Evolutionary conservation across 2,113 vertebrate genomes (phyloP).

Genomic region (Gobius niger): DNA sequence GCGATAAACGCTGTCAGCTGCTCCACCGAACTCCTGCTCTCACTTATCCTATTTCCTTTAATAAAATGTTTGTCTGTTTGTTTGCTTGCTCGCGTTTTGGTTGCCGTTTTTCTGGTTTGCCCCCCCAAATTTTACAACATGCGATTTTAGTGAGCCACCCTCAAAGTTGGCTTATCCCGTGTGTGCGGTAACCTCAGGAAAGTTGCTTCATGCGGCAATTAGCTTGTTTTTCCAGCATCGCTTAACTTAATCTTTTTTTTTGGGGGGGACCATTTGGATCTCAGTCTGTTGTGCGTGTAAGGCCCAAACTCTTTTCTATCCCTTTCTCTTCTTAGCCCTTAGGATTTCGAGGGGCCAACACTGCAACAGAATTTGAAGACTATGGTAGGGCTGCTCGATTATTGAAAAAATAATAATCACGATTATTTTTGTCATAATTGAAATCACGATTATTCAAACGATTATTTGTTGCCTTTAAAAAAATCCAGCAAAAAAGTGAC

Average conservation of each 20-base stretch:
- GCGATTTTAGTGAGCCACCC: conserved; percentile 39
- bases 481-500: too few species aligned
- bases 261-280: too few species aligned
- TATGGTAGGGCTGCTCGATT: too few species aligned
- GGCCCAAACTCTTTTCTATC: too few species aligned
- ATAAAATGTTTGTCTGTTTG: conserved; percentile 63
- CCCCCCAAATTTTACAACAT: conserved; percentile 55
- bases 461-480: too few species aligned
- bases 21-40: conserved; percentile 58
- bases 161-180: conserved; percentile 34
- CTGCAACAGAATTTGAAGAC: too few species aligned
- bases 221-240: conserved; percentile 50
- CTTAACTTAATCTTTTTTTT: conserved; percentile 14
- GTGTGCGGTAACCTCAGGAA: conserved; percentile 51
- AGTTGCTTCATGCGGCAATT: conserved; percentile 49
- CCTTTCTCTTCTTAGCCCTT: too few species aligned
- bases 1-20: conserved; percentile 79
- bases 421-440: too few species aligned
- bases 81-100: conserved; percentile 69
- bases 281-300: too few species aligned
- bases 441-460: too few species aligned
- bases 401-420: too few species aligned
- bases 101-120: conserved; percentile 60
- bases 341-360: too few species aligned
- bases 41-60: conserved; percentile 67